Conservation (phyloP, 2,113 vertebrate species). For the Pangasianodon hypophthalmus region DNA sequence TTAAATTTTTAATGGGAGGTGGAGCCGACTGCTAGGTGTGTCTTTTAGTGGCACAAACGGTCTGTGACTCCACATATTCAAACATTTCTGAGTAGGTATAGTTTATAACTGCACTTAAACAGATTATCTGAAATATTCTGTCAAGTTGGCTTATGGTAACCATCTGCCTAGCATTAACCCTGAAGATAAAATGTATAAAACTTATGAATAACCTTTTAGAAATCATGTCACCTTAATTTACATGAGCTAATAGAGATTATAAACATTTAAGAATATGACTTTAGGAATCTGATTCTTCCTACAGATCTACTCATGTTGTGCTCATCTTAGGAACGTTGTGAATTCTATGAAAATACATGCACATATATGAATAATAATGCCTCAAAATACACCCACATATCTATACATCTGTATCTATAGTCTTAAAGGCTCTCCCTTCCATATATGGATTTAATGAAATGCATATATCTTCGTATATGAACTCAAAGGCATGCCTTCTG, state of each 20-base stretch:
- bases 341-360: background rate
- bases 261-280: background rate
- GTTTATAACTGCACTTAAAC: background rate
- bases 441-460: background rate
- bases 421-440: background rate
- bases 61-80: background rate
- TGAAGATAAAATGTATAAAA: background rate
- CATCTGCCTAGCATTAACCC: background rate
- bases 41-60: background rate
- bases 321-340: too few species aligned
- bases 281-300: background rate
- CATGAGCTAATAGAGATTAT: background rate
- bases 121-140: background rate
- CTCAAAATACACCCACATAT: background rate
- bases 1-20: background rate
- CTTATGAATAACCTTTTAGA: background rate
- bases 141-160: background rate
- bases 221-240: background rate
- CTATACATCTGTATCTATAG: background rate
- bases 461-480: background rate
- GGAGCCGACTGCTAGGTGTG: background rate
- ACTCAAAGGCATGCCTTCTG: background rate
- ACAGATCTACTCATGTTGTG: background rate
- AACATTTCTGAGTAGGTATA: background rate
- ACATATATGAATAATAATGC: background rate